Evolutionary conservation across 2,113 vertebrate species (phyloP).

Genomic region (Poeciliopsis turrubarensis): DNA sequence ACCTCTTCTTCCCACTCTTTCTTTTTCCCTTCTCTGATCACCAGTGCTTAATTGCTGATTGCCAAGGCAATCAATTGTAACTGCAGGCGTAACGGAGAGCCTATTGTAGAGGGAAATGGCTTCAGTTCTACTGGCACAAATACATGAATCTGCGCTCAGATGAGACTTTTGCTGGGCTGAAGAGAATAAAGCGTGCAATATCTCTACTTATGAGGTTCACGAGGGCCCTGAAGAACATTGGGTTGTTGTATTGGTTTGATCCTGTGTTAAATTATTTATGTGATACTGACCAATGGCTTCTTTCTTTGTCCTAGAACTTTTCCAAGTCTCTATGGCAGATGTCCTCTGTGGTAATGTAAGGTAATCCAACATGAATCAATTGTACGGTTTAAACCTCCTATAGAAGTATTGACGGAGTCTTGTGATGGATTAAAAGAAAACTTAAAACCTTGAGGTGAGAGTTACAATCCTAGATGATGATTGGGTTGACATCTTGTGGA

Average conservation of each 20-base stretch:
- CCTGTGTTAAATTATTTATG: slow-evolving; percentile 56
- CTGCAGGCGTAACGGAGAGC: slow-evolving; percentile 71
- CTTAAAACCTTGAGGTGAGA: slow-evolving; percentile 27
- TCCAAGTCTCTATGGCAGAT: slow-evolving; percentile 26
- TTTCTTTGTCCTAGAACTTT: slow-evolving; percentile 48
- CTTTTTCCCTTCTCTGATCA: slow-evolving; percentile 73
- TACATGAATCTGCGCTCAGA: slow-evolving; percentile 42
- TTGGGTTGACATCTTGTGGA: slow-evolving; percentile 50
- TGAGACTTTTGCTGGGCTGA: slow-evolving; percentile 44
- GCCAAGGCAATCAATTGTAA: slow-evolving; percentile 76
- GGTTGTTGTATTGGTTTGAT: slow-evolving; percentile 5
- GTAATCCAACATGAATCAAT: slow-evolving; percentile 52
- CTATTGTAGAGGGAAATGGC: slow-evolving; percentile 44
- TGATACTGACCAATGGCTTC: slow-evolving; percentile 45
- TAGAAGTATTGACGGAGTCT: slow-evolving; percentile 31
- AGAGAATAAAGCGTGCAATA: slow-evolving; percentile 56
- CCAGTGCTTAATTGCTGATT: slow-evolving; percentile 83
- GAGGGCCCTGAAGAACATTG: slow-evolving; percentile 42
- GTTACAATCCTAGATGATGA: slow-evolving; percentile 37
- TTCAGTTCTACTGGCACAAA: slow-evolving; percentile 44
- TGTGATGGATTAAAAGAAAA: slow-evolving; percentile 44
- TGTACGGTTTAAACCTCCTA: slow-evolving; percentile 29
- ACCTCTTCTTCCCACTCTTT: slow-evolving; percentile 35
- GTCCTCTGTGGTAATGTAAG: slow-evolving; percentile 57
- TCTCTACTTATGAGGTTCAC: slow-evolving; percentile 49